Conservation (phyloP, 2,113 vertebrate genomes). For the Pedionomus torquatus region DNA sequence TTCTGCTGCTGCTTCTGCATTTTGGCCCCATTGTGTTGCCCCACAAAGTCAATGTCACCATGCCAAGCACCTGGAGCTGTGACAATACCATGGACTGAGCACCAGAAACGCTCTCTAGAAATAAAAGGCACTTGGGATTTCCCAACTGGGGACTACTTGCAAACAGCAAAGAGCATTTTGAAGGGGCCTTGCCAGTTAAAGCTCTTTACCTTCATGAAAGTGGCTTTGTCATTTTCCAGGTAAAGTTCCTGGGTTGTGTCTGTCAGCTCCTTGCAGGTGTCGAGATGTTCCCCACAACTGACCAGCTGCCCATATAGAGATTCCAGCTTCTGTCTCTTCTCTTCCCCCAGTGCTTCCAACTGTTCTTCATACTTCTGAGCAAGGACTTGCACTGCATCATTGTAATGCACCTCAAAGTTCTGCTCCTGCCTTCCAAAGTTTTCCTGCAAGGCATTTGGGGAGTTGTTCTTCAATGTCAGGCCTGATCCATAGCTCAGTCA, state of each 20-base stretch:
- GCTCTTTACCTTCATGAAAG: constrained; percentile 88
- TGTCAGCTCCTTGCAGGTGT: constrained; percentile 88
- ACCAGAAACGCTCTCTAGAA: neutral
- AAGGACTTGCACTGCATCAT: constrained; percentile 88
- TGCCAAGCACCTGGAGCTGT: neutral
- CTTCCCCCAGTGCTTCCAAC: constrained; percentile 81
- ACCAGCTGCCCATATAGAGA: constrained; percentile 89
- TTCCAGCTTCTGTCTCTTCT: constrained; percentile 91
- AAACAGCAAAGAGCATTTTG: neutral
- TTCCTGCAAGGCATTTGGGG: constrained; percentile 80
- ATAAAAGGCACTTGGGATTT: neutral
- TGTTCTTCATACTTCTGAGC: constrained; percentile 87
- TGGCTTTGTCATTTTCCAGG: constrained; percentile 80
- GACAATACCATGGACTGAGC: neutral
- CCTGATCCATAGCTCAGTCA: neutral
- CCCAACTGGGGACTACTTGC: neutral
- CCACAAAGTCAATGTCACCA: neutral
- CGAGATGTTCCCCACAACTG: constrained; percentile 84
- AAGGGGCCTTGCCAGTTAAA: neutral
- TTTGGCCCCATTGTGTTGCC: neutral
- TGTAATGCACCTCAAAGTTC: constrained; percentile 90
- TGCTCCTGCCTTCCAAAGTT: constrained; percentile 93
- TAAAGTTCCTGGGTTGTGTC: constrained; percentile 85
- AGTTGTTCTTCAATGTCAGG: neutral
- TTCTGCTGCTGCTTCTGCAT: neutral